Base-by-base conservation (phyloP, 2,888 invertebrate species). In the Leptodirus hochenwartii region DNA sequence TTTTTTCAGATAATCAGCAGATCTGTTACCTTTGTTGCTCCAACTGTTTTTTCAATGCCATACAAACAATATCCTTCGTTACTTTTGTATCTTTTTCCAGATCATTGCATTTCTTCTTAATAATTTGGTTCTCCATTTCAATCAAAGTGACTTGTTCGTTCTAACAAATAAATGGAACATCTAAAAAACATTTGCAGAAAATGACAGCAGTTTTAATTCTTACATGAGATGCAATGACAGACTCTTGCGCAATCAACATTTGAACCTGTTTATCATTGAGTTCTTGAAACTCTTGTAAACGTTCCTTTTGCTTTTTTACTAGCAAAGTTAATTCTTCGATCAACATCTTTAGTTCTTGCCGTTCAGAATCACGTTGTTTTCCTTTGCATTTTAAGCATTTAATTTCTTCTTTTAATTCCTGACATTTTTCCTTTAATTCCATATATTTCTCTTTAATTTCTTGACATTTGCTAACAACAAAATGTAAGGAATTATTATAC, bases 211-310 rank as follows among this genome's bases (percentile, higher is more conserved):
- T 9, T 20, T 6, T 11, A 27, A 16, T 3, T n/a, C 17, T 22
- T 34, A 42, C 42, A 30, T 37, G 39, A 10, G 36, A 32, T 15
- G 28, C 24, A 16, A 43, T 22, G 17, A 33, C 27, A 9, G 34
- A 34, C 20, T 27, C 34, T 36, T 41, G 41, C 9, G 30, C 23
- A 11, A 32, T 23, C 8, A 43, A 27, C 4, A 39, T 31, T 6
- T 17, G 20, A 13, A 42, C 40, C 31, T 42, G 42, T 25, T 40
- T 34, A 13, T 36, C 31, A 16, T 30, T 37, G 8, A 36, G 20
- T 3, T 26, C 14, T 15, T 36, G 26, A 16, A 42, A 17, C 16
- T 37, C 37, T 12, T 32, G 32, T 9, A 41, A 36, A 12, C 35
- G 25, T 14, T 26, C 24, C 31, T 35, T 39, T 15, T 42, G 41